Evolutionary conservation across 2,113 vertebrate species (phyloP), one percentile per base, ranked within the genome.

Genomic region (Reinhardtius hippoglossoides): DNA sequence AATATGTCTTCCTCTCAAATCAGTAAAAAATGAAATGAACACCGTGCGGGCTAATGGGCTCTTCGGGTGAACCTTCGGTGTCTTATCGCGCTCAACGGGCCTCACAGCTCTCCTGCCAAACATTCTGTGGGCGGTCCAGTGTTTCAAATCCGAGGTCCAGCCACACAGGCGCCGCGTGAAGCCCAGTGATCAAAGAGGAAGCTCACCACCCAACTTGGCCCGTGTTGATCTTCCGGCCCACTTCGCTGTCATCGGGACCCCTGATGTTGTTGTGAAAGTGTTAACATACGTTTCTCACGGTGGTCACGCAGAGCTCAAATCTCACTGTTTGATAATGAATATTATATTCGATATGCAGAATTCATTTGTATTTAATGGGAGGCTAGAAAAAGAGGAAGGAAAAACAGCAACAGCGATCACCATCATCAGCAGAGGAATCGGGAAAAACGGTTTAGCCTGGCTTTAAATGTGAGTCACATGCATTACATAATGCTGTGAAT

Each of bases 131-230:
- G 67, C 78, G 57, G 76, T 58, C 66, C 78, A 42, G 55, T 54
- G 61, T 74, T 87, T 80, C 58, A 62, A 62, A 67, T 46, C 63
- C 6, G 67, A 85, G 74, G 81, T 86, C 35, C 76, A 78, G 77
- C 74, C 71, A 64, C 62, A 59, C 74, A 57, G 74, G 85, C 87
- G 67, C 89, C 57, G 9, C 69, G 24, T 66, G 83, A 74, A 69
- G 46, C 61, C 71, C 71, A 24, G 50, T 69, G 84, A 91, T 93
- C 88, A 89, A 90, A 92, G 85, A 72, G 67, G 69, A 80, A 44
- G 42, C 61, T 74, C 81, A 50, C 85, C 26, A 63, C 74, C 71
- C 46, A 31, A 67, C 24, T 10, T 14, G 78, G 80, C 58, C 65
- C 60, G 24, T 64, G 70, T 71, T 42, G 60, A 78, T 80, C 16